Conservation (phyloP, 2,888 invertebrate genomes). For the Agrochola macilenta region DNA sequence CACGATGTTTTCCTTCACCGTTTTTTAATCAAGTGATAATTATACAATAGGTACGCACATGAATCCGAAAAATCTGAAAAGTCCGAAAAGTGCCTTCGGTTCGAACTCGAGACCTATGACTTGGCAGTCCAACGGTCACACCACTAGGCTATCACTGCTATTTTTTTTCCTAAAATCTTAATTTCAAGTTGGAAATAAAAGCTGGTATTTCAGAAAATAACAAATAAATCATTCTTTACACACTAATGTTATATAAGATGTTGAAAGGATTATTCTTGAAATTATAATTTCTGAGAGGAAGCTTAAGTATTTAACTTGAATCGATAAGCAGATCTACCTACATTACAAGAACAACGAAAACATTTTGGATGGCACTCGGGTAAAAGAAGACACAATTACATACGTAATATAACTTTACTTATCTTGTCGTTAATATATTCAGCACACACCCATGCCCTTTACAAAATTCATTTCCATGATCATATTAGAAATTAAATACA, state of each 20-base stretch:
- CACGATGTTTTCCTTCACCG: too few relatives aligned
- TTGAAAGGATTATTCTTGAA: not conserved
- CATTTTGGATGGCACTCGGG: not conserved
- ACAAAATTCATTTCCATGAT: conserved; percentile 31
- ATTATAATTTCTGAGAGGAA: not conserved
- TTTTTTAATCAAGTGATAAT: too few relatives aligned
- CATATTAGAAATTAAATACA: conserved; percentile 7
- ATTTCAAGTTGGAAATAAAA: too few relatives aligned
- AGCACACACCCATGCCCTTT: conserved; percentile 11
- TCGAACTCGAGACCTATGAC: too few relatives aligned
- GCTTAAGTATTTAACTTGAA: not conserved
- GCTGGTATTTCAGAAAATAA: not conserved
- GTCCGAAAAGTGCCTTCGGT: too few relatives aligned
- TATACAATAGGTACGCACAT: too few relatives aligned
- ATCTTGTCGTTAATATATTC: conserved; percentile 21
- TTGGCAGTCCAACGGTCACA: too few relatives aligned
- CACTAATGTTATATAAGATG: not conserved
- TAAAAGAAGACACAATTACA: not conserved
- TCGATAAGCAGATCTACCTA: not conserved
- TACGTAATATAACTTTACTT: not conserved
- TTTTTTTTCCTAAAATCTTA: too few relatives aligned
- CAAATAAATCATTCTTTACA: not conserved
- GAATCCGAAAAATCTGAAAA: too few relatives aligned
- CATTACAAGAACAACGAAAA: not conserved
- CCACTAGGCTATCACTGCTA: too few relatives aligned